Evolutionary conservation across 2,797 vertebrate genomes (phyloP).

Genomic region (Sternotherus odoratus): DNA sequence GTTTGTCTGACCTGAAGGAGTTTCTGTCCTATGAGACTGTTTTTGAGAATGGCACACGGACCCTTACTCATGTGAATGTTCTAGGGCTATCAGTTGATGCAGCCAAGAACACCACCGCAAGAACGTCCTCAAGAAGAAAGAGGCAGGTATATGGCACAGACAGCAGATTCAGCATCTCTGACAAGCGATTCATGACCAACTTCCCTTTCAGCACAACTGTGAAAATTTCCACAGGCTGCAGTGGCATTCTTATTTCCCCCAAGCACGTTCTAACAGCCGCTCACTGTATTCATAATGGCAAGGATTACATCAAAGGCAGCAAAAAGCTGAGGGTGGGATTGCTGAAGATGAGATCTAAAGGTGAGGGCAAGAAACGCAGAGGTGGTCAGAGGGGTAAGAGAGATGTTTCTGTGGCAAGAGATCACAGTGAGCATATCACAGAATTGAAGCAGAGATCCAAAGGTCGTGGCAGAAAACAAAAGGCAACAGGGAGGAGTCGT

Average conservation of each 20-base stretch:
- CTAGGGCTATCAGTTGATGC: constrained; percentile 50
- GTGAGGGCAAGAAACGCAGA: constrained; percentile 75
- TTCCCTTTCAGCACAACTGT: constrained; percentile 95
- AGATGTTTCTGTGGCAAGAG: constrained; percentile 67
- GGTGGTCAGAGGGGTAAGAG: constrained; percentile 71
- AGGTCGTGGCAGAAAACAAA: constrained; percentile 66
- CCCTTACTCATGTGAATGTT: constrained; percentile 87
- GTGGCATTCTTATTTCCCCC: constrained; percentile 92
- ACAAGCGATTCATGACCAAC: constrained; percentile 90
- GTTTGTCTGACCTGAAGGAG: constrained; percentile 87
- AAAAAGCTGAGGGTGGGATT: constrained; percentile 92
- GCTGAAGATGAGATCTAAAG: constrained; percentile 88
- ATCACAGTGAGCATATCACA: constrained; percentile 68
- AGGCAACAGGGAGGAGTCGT: constrained; percentile 36
- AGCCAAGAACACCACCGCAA: constrained; percentile 66
- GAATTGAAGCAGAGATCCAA: constrained; percentile 78
- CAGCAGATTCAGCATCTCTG: constrained; percentile 94
- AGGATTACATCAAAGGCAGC: constrained; percentile 90
- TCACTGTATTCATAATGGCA: constrained; percentile 94
- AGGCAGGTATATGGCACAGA: constrained; percentile 95
- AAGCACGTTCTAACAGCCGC: constrained; percentile 95
- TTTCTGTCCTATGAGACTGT: constrained; percentile 94
- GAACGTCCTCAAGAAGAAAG: constrained; percentile 72
- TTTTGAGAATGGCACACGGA: constrained; percentile 94
- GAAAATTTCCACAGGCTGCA: constrained; percentile 96